Base-by-base conservation (phyloP, 2,113 vertebrate species). In the Laticauda laticaudata region DNA sequence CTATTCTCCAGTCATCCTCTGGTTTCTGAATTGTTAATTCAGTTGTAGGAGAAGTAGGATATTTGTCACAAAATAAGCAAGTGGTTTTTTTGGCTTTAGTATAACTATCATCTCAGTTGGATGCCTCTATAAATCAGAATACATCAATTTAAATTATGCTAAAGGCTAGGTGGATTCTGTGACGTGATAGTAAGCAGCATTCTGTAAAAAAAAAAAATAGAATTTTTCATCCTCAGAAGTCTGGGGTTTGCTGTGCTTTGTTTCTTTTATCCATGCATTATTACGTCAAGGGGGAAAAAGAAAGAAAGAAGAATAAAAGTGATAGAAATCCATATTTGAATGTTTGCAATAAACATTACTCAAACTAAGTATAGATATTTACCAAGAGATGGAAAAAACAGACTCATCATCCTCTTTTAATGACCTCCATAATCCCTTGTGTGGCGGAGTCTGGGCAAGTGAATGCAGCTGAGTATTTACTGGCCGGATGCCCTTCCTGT, bases 11-110 rank as follows among this genome's bases (percentile, higher is more conserved):
- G 5, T 86, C 48, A 51, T 43, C 89, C 91, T 93, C 57, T 39
- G 15, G 86, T 55, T 87, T 1, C 51, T 91, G 93, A 95, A 92
- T 94, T 39, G 90, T 69, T 93, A 54, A 94, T 86, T 1, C 4
- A n/a, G 24, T 75, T 24, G 34, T 39, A 6, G n/a, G 14, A 20
- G 69, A 39, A 3, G 86, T 59, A 43, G 39, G 23, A 1, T 51
- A 48, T 87, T 15, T 89, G 53, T 88, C 43, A 4, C 53, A 45
- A 88, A 56, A 48, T 69, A 75, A 75, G 56, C 26, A 88, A 64
- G 61, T 12, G 20, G 20, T 8, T 53, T 20, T 21, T 18, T n/a
- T 54, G 29, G 43, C 23, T 24, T 54, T 87, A 12, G 61, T 59
- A 4, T 48, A 45, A 53, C 57, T 5, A 24, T 64, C 20, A 1